These are phyloP conservation scores for Dicrurus megarhynchus DNA, from an alignment of 2,113 vertebrate species.

Conservation along the genomic window DNA sequence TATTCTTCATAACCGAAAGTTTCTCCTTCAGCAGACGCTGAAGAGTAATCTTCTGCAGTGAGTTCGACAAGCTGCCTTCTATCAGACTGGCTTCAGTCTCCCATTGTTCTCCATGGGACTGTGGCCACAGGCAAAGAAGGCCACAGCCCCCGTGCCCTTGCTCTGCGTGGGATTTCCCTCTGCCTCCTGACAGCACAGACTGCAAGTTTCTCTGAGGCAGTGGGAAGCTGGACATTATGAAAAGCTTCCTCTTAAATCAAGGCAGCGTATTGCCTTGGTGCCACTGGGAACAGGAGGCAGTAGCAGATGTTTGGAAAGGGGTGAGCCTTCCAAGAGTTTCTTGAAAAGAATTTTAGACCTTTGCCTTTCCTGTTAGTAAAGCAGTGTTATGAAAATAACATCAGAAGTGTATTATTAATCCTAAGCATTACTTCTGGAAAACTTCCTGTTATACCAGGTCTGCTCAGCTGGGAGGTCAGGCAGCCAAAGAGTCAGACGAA, in stretches of 20 bases:
- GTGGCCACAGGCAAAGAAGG: constrained; percentile 26
- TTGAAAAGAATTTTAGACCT: background rate
- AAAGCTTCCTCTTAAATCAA: background rate
- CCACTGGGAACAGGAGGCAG: background rate
- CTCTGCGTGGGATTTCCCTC: constrained; percentile 26
- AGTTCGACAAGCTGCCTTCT: constrained; percentile 2
- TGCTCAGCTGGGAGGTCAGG: background rate
- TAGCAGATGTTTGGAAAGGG: background rate
- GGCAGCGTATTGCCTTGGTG: background rate
- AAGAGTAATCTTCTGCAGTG: constrained; percentile 37
- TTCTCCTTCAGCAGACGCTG: constrained; percentile 55
- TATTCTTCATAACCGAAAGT: constrained; percentile 42
- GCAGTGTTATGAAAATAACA: background rate
- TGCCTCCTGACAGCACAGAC: constrained; percentile 10
- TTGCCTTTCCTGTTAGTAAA: background rate
- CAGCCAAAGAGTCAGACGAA: background rate
- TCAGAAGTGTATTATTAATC: background rate
- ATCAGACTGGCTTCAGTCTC: background rate
- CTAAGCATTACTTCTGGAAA: background rate
- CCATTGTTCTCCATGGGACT: constrained; percentile 36
- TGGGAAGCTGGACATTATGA: background rate
- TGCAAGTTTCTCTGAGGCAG: constrained; percentile 6
- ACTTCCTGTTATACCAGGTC: background rate
- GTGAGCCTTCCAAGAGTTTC: background rate
- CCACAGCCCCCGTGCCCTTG: background rate